These are phyloP conservation scores for Lithobates sylvaticus DNA, from an alignment of 2,797 vertebrate species.

Conservation along the genomic window DNA sequence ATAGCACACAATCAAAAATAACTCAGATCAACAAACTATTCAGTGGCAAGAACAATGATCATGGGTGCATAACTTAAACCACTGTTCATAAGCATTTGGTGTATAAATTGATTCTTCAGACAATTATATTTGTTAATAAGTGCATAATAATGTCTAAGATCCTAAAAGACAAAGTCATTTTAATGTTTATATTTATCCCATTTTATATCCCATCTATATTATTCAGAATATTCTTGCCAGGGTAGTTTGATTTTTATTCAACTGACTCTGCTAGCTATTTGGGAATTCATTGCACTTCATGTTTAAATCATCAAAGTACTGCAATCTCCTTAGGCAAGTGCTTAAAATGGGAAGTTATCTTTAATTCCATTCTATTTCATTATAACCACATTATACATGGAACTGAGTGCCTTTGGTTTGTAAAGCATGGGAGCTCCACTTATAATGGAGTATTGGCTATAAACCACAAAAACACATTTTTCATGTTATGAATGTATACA, in stretches of 20 bases:
- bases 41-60: slow-evolving; percentile 33
- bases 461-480: slow-evolving; percentile 41
- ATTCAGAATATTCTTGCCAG: slow-evolving; percentile 53
- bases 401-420: slow-evolving; percentile 52
- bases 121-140: slow-evolving; percentile 23
- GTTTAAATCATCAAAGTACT: slow-evolving; percentile 63
- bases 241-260: slow-evolving; percentile 58
- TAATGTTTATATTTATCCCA: slow-evolving; percentile 30
- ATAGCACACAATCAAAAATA: slow-evolving; percentile 25
- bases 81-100: background rate
- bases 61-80: slow-evolving; percentile 3
- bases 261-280: slow-evolving; percentile 52
- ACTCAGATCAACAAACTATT: slow-evolving; percentile 6
- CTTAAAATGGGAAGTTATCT: slow-evolving; percentile 63
- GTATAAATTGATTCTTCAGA: background rate
- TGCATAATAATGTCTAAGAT: slow-evolving; percentile 28
- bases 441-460: slow-evolving; percentile 42
- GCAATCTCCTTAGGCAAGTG: slow-evolving; percentile 62
- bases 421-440: slow-evolving; percentile 46
- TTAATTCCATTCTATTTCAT: slow-evolving; percentile 63
- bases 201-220: slow-evolving; percentile 53
- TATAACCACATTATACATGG: slow-evolving; percentile 61
- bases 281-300: slow-evolving; percentile 63
- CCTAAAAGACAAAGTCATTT: slow-evolving; percentile 22
- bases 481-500: slow-evolving; percentile 18